Conservation (phyloP, 1,140 invertebrate species). For the Limonius californicus region DNA sequence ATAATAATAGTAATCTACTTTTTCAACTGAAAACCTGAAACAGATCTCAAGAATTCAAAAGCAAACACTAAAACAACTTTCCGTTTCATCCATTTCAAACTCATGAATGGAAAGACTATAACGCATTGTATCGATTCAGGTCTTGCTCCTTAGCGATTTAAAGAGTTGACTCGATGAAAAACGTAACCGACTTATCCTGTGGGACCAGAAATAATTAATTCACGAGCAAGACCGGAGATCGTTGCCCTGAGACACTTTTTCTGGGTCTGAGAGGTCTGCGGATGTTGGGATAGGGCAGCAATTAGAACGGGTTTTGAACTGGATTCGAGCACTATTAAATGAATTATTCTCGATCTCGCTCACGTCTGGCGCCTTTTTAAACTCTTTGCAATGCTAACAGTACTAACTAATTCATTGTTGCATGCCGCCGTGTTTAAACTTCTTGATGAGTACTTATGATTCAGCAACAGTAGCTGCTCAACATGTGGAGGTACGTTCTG, state of each 20-base stretch:
- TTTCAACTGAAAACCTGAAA: no score
- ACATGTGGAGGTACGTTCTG: no score
- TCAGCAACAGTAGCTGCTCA: no score
- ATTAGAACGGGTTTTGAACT: conserved; percentile 29
- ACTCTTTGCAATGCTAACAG: no score
- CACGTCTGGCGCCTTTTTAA: conserved; percentile 17
- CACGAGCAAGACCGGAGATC: not conserved
- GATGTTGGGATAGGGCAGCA: conserved; percentile 32
- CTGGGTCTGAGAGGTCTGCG: not conserved
- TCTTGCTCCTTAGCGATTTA: no score
- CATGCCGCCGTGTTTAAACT: no score
- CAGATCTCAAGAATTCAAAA: no score
- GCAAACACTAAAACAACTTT: not conserved
- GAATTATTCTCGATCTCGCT: conserved; percentile 10
- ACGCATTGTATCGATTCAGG: no score
- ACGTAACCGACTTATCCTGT: not conserved
- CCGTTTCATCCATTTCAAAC: not conserved
- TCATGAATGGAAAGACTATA: not conserved
- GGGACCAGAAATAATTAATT: not conserved
- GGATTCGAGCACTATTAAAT: conserved; percentile 18
- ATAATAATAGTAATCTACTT: no score
- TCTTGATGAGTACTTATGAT: no score
- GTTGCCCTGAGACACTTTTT: conserved; percentile 6
- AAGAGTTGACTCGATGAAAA: no score
- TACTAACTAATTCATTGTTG: not conserved